A percentile compares a stretch with the other conserved stretches of the same genome.
phyloP scores from a whole-genome alignment of 23 tunicate genomes.

The Ascidia mentula region DNA sequence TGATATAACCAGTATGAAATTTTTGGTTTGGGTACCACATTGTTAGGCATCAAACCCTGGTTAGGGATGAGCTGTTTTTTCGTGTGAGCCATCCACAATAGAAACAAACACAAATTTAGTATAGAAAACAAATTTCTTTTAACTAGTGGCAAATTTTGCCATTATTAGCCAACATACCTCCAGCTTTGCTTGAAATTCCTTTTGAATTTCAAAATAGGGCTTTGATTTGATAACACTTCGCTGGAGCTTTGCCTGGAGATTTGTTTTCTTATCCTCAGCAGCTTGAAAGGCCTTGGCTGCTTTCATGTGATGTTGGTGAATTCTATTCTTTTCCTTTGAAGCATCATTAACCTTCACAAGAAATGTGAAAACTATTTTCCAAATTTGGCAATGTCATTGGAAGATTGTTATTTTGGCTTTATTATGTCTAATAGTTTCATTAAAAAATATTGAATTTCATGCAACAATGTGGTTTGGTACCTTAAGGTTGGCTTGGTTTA shows the following conservation, averaged over 20 bases:
- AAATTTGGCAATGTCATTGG: not conserved
- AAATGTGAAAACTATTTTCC: too few relatives aligned
- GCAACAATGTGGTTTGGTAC: constrained; percentile 15
- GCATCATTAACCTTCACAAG: constrained; percentile 75
- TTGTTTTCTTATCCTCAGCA: constrained; percentile 66
- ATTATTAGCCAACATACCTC: constrained; percentile 39
- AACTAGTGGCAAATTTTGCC: too few relatives aligned
- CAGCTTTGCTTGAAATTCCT: constrained; percentile 77
- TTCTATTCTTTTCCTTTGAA: constrained; percentile 62
- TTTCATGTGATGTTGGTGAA: constrained; percentile 61
- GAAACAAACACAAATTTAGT: too few relatives aligned
- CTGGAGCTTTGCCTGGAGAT: constrained; percentile 52
- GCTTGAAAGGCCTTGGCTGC: constrained; percentile 65
- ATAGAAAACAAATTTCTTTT: too few relatives aligned
- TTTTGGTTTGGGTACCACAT: too few relatives aligned
- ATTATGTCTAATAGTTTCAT: not conserved
- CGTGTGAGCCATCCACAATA: too few relatives aligned
- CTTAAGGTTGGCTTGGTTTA: constrained; percentile 86
- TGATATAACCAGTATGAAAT: too few relatives aligned
- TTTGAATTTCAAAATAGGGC: constrained; percentile 83
- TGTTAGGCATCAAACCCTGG: too few relatives aligned
- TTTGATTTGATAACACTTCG: constrained; percentile 55
- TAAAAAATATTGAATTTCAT: too few relatives aligned
- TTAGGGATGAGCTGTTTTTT: too few relatives aligned
- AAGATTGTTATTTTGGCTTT: not conserved